Evolutionary conservation across 1,140 invertebrate genomes (phyloP).

Genomic region (Phortica variegata): DNA sequence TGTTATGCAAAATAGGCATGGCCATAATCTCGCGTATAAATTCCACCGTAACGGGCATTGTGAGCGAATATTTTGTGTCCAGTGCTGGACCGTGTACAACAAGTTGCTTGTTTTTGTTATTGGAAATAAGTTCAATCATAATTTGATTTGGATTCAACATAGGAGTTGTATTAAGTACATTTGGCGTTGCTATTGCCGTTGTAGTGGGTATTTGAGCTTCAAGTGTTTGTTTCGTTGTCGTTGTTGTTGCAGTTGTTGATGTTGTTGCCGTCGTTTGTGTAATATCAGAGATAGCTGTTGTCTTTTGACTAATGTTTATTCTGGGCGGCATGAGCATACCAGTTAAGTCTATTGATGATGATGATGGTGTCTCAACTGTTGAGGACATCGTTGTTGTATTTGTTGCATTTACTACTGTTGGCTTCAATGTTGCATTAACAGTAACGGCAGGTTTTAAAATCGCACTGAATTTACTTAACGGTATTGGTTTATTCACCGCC

Average conservation of each 20-base stretch:
- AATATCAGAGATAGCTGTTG: not conserved
- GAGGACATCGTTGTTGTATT: not conserved
- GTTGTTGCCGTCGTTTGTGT: not conserved
- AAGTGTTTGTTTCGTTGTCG: not conserved
- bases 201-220: too few relatives aligned
- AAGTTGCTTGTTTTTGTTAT: slow-evolving; percentile 7
- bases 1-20: slow-evolving; percentile 34
- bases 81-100: slow-evolving; percentile 14
- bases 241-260: not conserved
- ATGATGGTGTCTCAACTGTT: not conserved
- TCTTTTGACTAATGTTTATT: not conserved
- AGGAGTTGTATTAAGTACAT: not conserved
- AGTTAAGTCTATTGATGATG: not conserved
- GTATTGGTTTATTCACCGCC: not conserved
- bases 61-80: slow-evolving; percentile 11
- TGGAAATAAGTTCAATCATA: slow-evolving; percentile 15
- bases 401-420: not conserved
- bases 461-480: too few relatives aligned
- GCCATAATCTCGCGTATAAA: slow-evolving; percentile 40
- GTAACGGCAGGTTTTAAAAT: too few relatives aligned
- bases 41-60: slow-evolving; percentile 12
- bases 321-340: slow-evolving; percentile 12
- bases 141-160: slow-evolving; percentile 14
- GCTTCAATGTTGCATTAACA: not conserved
- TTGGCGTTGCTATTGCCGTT: not conserved